Conservation (phyloP, 2,113 vertebrate species). For the Ophthalmolycus amberensis region DNA sequence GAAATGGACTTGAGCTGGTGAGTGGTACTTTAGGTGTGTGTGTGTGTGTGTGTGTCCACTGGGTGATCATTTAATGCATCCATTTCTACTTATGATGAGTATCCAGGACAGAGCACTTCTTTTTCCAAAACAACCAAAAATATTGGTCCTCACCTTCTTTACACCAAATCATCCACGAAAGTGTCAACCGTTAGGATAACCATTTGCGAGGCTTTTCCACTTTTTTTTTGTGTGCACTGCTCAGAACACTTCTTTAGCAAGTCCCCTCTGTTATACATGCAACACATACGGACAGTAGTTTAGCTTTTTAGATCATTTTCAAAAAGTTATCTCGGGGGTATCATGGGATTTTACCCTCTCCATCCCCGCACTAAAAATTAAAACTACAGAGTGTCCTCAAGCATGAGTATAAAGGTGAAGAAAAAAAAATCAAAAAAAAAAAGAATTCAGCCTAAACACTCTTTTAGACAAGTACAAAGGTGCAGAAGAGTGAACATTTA, state of each 20-base stretch:
- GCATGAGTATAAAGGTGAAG: conserved; percentile 86
- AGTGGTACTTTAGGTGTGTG: conserved; percentile 31
- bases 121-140: background rate
- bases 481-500: conserved; percentile 89
- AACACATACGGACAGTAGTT: conserved; percentile 70
- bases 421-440: conserved; percentile 77
- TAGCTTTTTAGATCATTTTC: conserved; percentile 78
- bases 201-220: background rate
- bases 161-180: conserved; percentile 29
- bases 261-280: conserved; percentile 56
- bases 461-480: conserved; percentile 90
- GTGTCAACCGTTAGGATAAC: conserved; percentile 19
- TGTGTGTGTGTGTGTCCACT: background rate
- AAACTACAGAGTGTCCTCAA: conserved; percentile 87
- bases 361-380: conserved; percentile 79
- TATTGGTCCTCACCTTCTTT: conserved; percentile 15
- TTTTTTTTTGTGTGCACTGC: conserved; percentile 28
- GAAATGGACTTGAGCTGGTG: conserved; percentile 47
- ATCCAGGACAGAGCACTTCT: conserved; percentile 35
- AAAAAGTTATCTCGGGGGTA: conserved; percentile 85
- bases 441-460: conserved; percentile 66
- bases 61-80: conserved; percentile 76
- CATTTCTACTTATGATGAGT: conserved; percentile 58
- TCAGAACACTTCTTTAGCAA: conserved; percentile 16
- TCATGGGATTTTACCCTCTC: conserved; percentile 75